Conservation (phyloP, 2,797 vertebrate species). For the Gephyroberyx darwinii region DNA sequence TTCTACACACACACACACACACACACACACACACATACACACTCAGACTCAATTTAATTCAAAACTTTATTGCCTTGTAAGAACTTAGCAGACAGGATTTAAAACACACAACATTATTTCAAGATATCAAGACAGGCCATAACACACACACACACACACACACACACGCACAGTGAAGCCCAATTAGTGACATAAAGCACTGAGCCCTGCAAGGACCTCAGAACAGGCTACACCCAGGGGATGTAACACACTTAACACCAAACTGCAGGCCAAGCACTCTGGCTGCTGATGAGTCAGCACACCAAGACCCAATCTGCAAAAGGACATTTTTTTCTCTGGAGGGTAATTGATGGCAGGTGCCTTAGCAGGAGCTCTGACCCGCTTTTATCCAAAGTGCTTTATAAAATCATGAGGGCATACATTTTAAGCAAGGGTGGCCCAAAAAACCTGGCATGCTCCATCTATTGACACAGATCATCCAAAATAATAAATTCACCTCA, state of each 20-base stretch:
- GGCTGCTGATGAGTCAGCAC: slow-evolving; percentile 68
- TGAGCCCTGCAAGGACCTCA: slow-evolving; percentile 59
- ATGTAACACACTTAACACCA: slow-evolving; percentile 67
- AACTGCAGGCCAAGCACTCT: slow-evolving; percentile 73
- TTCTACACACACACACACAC: slow-evolving; percentile 80
- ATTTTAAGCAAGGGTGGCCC: not conserved
- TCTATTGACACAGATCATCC: no score
- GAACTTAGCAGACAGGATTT: slow-evolving; percentile 8
- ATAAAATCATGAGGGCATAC: not conserved
- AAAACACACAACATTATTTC: not conserved
- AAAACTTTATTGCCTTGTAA: not conserved
- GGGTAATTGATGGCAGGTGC: slow-evolving; percentile 70
- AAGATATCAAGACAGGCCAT: not conserved
- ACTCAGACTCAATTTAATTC: not conserved
- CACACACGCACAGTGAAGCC: slow-evolving; percentile 22
- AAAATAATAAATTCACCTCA: no score
- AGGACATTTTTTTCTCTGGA: slow-evolving; percentile 44
- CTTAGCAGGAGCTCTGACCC: slow-evolving; percentile 40
- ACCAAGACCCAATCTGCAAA: slow-evolving; percentile 62
- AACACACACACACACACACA: not conserved
- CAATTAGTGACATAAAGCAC: slow-evolving; percentile 63
- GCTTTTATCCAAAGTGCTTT: no score
- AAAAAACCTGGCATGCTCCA: no score
- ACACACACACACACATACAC: slow-evolving; percentile 6
- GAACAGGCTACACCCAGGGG: slow-evolving; percentile 68